phyloP scores from a whole-genome alignment of 2,888 invertebrate genomes.

The Agrochola litura region DNA sequence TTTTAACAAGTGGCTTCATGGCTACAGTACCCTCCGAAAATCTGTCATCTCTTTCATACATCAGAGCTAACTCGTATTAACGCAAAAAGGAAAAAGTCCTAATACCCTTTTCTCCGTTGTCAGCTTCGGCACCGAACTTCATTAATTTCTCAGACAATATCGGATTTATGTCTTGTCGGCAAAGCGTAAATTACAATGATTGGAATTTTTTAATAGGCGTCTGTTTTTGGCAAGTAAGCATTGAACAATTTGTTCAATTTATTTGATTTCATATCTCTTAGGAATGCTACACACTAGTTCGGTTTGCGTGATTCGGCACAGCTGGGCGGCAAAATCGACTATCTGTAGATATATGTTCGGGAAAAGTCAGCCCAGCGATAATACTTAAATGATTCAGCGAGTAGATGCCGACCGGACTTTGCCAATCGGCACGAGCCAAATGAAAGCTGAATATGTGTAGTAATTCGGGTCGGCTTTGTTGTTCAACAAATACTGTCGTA shows the following conservation, averaged over 20 bases:
- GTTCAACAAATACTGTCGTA: neutral
- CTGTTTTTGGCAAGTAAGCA: conserved; percentile 46
- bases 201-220: conserved; percentile 65
- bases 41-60: conserved; percentile 28
- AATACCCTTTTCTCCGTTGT: conserved; percentile 55
- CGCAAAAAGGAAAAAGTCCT: conserved; percentile 45
- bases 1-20: neutral
- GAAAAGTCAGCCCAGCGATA: neutral
- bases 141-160: conserved; percentile 68
- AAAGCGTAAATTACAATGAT: conserved; percentile 59
- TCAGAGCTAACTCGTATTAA: conserved; percentile 44
- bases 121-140: conserved; percentile 59
- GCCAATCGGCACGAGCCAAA: neutral
- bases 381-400: neutral
- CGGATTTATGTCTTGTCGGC: conserved; percentile 60
- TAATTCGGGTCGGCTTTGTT: neutral
- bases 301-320: no score
- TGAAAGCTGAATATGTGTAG: neutral
- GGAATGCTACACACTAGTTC: neutral
- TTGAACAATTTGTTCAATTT: conserved; percentile 39
- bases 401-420: neutral
- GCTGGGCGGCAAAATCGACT: neutral
- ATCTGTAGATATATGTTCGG: neutral
- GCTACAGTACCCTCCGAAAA: neutral
- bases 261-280: conserved; percentile 37